Evolutionary conservation across 2,113 vertebrate genomes (phyloP), one percentile per base, ranked within the genome.

Genomic region (Solea senegalensis): DNA sequence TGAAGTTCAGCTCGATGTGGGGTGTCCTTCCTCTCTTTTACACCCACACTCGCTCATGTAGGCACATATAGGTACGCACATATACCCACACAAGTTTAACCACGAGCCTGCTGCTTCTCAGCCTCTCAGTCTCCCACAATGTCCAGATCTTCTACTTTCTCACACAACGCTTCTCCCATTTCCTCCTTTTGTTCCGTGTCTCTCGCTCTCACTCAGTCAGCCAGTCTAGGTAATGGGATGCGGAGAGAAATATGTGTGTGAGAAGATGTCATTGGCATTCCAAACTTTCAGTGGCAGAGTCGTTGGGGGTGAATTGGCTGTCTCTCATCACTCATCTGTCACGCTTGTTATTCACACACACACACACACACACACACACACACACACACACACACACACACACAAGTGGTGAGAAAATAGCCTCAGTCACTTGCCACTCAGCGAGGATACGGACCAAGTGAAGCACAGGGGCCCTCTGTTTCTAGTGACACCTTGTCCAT

Each of bases 351-450:
- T 81, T 73, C 74, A 45, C 45, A 13, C 4, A 72, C 54, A 72
- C 57, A 28, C 74, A 80, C 74, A 71, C 54, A 57, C 57, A 28
- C 74, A 80, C 74, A 71, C 54, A 57, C 57, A 28, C 74, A 80
- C 74, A 45, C 45, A 13, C 4, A 72, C 54, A 72, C 74, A 45
- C 45, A 13, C 4, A 72, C 54, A 72, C 57, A 28, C 74, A 80
- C 74, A 71, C 54, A 57, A 28, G 57, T 8, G 1, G 68, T 76
- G 65, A 80, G 76, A 78, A 69, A 80, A 58, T 50, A 41, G 43
- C 50, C 56, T 6, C 43, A 69, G 73, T 88, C 86, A 78, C 72
- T 88, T 82, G 45, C 41, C 86, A 87, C 85, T 86, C 71, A 78
- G 62, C 9, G 0, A 63, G 45, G 16, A 69, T 15, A 78, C 16